Evolutionary conservation across 2,888 invertebrate species (phyloP), one percentile per base, ranked within the genome.

Genomic region (Pecten maximus): DNA sequence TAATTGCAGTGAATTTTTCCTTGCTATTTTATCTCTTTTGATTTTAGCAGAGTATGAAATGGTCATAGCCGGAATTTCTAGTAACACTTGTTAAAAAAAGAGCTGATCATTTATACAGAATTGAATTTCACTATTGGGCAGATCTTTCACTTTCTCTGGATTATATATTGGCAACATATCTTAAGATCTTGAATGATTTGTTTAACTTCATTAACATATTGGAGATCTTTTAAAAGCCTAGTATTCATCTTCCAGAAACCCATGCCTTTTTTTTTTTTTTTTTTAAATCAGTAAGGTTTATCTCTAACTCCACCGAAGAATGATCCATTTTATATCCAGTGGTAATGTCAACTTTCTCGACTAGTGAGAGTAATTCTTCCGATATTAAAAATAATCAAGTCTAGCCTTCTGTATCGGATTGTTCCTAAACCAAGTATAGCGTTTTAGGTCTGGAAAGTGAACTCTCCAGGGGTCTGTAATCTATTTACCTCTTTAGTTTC

Each of bases 61-160:
- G 16, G 90, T 89, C 88, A 88, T 88, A 19, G 90, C 90, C 35
- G 90, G 87, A 16, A 90, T 91, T 92, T 91, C 91, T 90, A 91
- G 90, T 88, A 90, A 60, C 16, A 91, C 28, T 19, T 39, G 40
- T 19, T 92, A 90, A 8, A 90, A 35, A 89, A 90, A 90, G 10
- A 54, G 50, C 60, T 91, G 60, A 87, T 89, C 90, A 88, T 89
- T 44, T 2, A 90, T 90, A 74, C 54, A 44, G 87, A n/a, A n/a
- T n/a, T n/a, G n/a, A n/a, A 91, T 91, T 87, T 91, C 87, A 3
- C 16, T n/a, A n/a, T 44, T 44, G 44, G 6, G 6, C 44, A 44
- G 12, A 12, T 44, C 54, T 88, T 88, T 10, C 44, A n/a, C n/a
- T n/a, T n/a, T n/a, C n/a, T n/a, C n/a, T n/a, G n/a, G n/a, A n/a